Base-by-base conservation (phyloP, 2,797 vertebrate genomes). In the Leptatherina wallacei region DNA sequence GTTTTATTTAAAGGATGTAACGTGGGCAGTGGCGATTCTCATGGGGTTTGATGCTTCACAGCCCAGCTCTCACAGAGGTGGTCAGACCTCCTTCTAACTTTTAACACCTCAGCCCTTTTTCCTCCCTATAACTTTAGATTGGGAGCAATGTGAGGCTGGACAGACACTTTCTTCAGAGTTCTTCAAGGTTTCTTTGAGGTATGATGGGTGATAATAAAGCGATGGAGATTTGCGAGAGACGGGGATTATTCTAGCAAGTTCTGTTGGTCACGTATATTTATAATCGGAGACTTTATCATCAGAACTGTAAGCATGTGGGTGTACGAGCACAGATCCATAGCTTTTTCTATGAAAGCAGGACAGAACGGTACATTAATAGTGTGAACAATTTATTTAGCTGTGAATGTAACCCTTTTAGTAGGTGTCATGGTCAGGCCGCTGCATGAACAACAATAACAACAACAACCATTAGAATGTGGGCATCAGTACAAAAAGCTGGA, bases 1-100 rank as follows among this genome's bases (percentile, higher is more conserved):
- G 83, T 88, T 95, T 94, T 95, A 94, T 95, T 95, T 94, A 93
- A 94, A 94, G 91, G 84, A 88, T 89, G 81, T 73, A 92, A 91
- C 87, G 92, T 93, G 92, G 91, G 88, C 91, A 88, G 88, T 77
- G 83, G 54, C 56, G 70, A 55, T 88, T 90, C 93, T 90, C 90
- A 2, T 77, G 91, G 92, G 91, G 73, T 75, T 73, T 44, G 18
- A 52, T 57, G 83, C 87, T 77, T 89, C 85, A 77, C 88, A 84
- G 85, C 87, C 54, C 79, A 85, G 84, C 86, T 89, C 87, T 90
- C 71, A 69, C 80, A 82, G 86, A 90, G 83, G 88, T 90, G 87
- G 90, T 86, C 77, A 87, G 90, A 89, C 81, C 86, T 85, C 86
- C 85, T 83, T 81, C 85, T 78, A 86, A 89, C 83, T 88, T 88